Conservation (phyloP, 2,888 invertebrate genomes). For the Phengaris alcon region DNA sequence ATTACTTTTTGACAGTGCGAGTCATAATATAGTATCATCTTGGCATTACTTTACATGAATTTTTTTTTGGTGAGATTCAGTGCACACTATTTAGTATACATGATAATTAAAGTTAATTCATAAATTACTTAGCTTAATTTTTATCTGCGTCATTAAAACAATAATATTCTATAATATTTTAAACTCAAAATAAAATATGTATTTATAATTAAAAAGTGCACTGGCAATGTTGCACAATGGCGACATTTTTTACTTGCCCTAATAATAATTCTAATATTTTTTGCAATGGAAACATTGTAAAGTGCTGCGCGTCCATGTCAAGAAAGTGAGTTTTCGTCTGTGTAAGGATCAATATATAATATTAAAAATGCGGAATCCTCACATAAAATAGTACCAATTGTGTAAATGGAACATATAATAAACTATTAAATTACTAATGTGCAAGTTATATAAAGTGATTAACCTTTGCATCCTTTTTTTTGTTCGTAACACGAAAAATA, state of each 20-base stretch:
- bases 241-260: background rate
- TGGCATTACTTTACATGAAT: no score
- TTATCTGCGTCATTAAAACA: no score
- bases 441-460: slow-evolving; percentile 34
- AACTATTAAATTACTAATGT: slow-evolving; percentile 37
- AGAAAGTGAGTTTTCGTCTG: slow-evolving; percentile 61
- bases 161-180: no score
- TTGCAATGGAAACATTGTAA: slow-evolving; percentile 52
- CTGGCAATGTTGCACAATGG: background rate
- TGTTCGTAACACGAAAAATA: slow-evolving; percentile 45
- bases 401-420: slow-evolving; percentile 42
- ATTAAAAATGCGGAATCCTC: slow-evolving; percentile 65
- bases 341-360: slow-evolving; percentile 73
- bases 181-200: no score
- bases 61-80: no score
- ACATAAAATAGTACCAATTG: slow-evolving; percentile 52
- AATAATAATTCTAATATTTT: slow-evolving; percentile 33
- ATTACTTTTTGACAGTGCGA: no score
- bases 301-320: slow-evolving; percentile 77
- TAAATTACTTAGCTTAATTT: no score
- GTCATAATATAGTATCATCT: no score
- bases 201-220: no score
- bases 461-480: slow-evolving; percentile 31
- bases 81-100: no score
- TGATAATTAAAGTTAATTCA: no score